Evolutionary conservation across 2,113 vertebrate genomes (phyloP), one percentile per base, ranked within the genome.

Genomic region (Noturus placidus): DNA sequence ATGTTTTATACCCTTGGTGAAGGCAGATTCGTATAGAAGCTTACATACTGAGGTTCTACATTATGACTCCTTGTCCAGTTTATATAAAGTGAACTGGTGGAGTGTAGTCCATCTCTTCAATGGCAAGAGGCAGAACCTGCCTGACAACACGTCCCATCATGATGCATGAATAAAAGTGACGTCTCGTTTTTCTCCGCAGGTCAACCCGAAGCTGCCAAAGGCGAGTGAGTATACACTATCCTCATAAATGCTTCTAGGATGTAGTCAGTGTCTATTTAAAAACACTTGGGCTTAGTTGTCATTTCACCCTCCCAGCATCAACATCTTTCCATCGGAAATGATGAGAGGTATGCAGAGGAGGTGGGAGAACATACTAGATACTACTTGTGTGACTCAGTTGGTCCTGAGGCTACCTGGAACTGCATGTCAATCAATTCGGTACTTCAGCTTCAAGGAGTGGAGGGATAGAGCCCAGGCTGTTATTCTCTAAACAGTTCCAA

Each of bases 401-500:
- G 76, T 84, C 54, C 50, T 57, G 70, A 38, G 52, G 77, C 63
- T 89, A 81, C 79, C 83, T 87, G 33, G 79, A 88, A 86, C 25
- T 30, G 79, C 22, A 20, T 79, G 61, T 88, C 63, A 78, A 83
- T 90, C 87, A 86, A 38, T 65, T 79, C 74, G 25, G 15, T 78
- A 77, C 69, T 82, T 46, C 65, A 80, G 78, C 38, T 63, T 57
- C 50, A 86, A 80, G 11, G 63, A 76, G 42, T 59, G 11, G 56
- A 61, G 81, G 79, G 20, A n/a, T 74, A 81, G 27, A 84, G 50
- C 22, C 14, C 38, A 82, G 67, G 30, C 42, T 86, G 82, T 81
- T 57, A 87, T 89, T 84, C 87, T 81, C 83, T 54, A 82, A 87
- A 87, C 46, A 82, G 78, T 89, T 89, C 86, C 77, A 57, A 72